Conservation (phyloP, 37 sponge, comb jelly and placozoan genomes). For the Corticium candelabrum region DNA sequence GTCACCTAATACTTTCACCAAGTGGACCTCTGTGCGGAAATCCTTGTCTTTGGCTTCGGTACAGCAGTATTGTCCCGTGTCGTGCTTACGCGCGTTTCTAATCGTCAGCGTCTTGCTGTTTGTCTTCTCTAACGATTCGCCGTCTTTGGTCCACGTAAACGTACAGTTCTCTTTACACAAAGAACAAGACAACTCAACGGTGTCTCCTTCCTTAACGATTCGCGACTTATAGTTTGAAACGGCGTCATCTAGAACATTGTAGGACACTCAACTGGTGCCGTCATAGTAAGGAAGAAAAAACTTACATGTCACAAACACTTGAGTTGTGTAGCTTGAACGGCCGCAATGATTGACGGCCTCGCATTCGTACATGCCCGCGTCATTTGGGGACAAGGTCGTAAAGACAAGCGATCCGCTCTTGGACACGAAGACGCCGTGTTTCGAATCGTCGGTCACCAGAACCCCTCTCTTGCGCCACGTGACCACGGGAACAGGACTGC, state of each 20-base stretch:
- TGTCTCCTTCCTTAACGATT: not conserved
- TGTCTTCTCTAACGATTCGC: not conserved
- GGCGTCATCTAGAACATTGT: too few relatives aligned
- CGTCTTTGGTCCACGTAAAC: not conserved
- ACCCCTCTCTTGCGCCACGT: not conserved
- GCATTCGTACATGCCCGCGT: conserved; percentile 1
- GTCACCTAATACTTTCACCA: too few relatives aligned
- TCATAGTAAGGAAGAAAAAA: not conserved
- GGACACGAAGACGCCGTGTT: not conserved
- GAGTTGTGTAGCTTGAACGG: too few relatives aligned
- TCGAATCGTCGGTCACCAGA: not conserved
- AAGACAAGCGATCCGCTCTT: not conserved
- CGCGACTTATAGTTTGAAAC: not conserved
- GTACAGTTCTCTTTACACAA: not conserved
- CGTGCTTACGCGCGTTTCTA: too few relatives aligned
- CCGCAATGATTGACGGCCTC: not conserved
- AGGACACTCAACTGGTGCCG: not conserved
- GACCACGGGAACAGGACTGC: not conserved
- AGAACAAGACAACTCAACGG: not conserved
- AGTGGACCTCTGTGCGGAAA: too few relatives aligned
- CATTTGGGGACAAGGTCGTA: not conserved
- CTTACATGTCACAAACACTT: too few relatives aligned
- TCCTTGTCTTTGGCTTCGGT: too few relatives aligned
- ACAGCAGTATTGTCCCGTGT: too few relatives aligned
- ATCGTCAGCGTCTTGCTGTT: too few relatives aligned